Conservation (phyloP, 2,888 invertebrate species). For the Tetramorium bicarinatum region DNA sequence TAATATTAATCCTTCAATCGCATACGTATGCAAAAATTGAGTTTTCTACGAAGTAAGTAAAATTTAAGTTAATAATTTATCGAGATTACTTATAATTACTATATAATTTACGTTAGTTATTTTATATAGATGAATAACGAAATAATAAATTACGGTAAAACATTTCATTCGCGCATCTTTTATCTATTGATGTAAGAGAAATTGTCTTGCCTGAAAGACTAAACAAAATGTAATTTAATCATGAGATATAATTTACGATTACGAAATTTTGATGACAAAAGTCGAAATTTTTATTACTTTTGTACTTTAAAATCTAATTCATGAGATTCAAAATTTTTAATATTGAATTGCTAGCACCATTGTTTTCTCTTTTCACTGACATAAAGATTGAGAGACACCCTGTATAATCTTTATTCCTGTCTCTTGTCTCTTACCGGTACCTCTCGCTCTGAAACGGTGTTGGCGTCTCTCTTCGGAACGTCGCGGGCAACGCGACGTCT, state of each 20-base stretch:
- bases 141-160: background rate
- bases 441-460: conserved; percentile 12
- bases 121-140: background rate
- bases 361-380: background rate
- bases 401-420: conserved; percentile 42
- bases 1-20: background rate
- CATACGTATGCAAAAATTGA: background rate
- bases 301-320: background rate
- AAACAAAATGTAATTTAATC: background rate
- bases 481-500: conserved; percentile 25
- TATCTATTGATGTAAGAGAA: background rate
- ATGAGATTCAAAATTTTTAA: background rate
- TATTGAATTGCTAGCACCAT: background rate
- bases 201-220: background rate
- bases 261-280: background rate
- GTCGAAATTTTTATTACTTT: background rate
- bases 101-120: background rate
- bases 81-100: background rate
- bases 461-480: conserved; percentile 28
- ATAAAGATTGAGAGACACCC: conserved; percentile 16
- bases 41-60: background rate
- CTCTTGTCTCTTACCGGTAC: conserved; percentile 33
- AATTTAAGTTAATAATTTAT: background rate
- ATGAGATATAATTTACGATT: no score
- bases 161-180: background rate